These are phyloP conservation scores for Nasonia oneida DNA, from an alignment of 2,888 invertebrate species.

Conservation along the genomic window DNA sequence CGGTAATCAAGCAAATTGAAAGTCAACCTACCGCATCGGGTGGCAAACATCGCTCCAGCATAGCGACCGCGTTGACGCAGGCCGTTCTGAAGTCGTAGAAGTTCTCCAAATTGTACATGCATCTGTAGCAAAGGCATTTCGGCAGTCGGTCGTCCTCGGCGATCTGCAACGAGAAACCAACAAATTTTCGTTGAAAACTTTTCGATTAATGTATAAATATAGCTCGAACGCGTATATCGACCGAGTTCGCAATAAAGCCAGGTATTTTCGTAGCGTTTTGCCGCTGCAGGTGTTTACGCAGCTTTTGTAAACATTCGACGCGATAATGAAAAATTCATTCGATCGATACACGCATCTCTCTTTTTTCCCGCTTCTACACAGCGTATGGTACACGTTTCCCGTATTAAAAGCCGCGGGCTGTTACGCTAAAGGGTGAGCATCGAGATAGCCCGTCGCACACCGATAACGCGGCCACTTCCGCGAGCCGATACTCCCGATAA, in stretches of 20 bases:
- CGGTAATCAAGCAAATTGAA: neutral
- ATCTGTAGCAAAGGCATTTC: slow-evolving; percentile 79
- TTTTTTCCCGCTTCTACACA: too few species aligned
- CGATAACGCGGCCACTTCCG: neutral
- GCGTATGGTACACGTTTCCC: too few species aligned
- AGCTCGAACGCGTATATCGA: too few species aligned
- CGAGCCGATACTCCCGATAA: neutral
- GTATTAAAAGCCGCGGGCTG: neutral
- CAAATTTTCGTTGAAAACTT: neutral
- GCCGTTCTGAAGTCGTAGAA: slow-evolving; percentile 80
- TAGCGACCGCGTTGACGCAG: slow-evolving; percentile 78
- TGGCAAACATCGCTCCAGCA: slow-evolving; percentile 75
- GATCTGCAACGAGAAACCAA: slow-evolving; percentile 72
- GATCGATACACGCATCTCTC: neutral
- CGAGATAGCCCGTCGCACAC: neutral
- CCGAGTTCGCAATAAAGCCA: neutral
- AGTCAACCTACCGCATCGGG: slow-evolving; percentile 69
- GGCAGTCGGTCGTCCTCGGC: slow-evolving; percentile 78
- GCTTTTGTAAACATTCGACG: neutral
- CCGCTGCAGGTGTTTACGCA: neutral
- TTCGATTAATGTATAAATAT: too few species aligned
- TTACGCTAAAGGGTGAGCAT: neutral
- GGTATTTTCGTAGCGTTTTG: neutral
- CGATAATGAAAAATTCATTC: neutral
- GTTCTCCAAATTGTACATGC: slow-evolving; percentile 80